phyloP scores from a whole-genome alignment of 1,140 invertebrate species.

The Drosophila ogumai region DNA sequence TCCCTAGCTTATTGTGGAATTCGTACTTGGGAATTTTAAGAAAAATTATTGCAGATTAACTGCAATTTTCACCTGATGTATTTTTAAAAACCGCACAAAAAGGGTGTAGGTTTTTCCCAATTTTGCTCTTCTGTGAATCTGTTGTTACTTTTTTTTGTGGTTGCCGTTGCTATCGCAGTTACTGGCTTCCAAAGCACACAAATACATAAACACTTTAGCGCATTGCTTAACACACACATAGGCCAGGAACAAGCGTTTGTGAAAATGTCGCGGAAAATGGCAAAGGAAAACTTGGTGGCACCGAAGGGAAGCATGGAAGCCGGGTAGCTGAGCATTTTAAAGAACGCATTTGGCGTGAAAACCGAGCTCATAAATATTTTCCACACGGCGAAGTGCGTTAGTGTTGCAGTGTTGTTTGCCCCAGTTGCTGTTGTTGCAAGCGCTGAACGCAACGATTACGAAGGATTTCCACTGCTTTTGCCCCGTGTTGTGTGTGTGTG shows the following conservation, averaged over 20 bases:
- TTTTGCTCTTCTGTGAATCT: slow-evolving; percentile 4
- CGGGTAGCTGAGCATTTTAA: slow-evolving; percentile 44
- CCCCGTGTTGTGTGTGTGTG: slow-evolving; percentile 12
- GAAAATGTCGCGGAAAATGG: slow-evolving; percentile 56
- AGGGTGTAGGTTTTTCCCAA: neutral
- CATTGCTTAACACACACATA: slow-evolving; percentile 65
- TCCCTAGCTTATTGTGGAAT: no score
- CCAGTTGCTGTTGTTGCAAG: slow-evolving; percentile 31
- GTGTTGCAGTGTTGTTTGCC: slow-evolving; percentile 40
- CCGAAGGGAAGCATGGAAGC: neutral
- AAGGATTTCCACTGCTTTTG: slow-evolving; percentile 75
- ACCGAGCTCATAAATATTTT: slow-evolving; percentile 79
- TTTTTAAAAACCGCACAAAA: neutral
- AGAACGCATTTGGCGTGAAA: slow-evolving; percentile 77
- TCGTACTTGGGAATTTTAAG: neutral
- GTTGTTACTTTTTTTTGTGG: slow-evolving; percentile 1
- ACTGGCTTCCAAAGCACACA: slow-evolving; percentile 39
- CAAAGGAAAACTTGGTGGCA: slow-evolving; percentile 7
- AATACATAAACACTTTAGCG: slow-evolving; percentile 73
- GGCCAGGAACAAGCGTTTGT: slow-evolving; percentile 48
- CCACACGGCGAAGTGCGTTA: slow-evolving; percentile 64
- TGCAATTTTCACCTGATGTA: neutral
- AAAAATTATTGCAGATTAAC: neutral
- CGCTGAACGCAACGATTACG: slow-evolving; percentile 74
- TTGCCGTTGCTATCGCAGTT: neutral